These are phyloP conservation scores for Hipposideros larvatus DNA, from an alignment of 2,797 vertebrate genomes.

Conservation along the genomic window DNA sequence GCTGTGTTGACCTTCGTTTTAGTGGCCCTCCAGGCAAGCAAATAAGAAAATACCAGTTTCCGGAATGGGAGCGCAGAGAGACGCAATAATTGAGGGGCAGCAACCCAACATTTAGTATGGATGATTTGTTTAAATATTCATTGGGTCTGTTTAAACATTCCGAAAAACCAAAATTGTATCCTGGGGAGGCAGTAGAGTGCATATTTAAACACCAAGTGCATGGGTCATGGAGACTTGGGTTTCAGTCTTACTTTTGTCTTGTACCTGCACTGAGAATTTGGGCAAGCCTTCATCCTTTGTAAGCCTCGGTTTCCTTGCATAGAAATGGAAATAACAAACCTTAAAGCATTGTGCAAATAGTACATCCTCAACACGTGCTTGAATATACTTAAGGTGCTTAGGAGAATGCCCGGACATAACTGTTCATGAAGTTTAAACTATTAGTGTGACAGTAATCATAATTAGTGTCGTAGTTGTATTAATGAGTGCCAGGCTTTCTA, in stretches of 20 bases:
- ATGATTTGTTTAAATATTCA: conserved; percentile 63
- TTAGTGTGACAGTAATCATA: not conserved
- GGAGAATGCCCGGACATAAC: not conserved
- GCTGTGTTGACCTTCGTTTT: conserved; percentile 87
- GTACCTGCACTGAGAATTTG: not conserved
- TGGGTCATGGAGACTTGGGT: not conserved
- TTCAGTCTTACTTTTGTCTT: not conserved
- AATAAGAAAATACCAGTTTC: conserved; percentile 86
- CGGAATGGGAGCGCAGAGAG: conserved; percentile 81
- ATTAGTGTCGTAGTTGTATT: accelerated
- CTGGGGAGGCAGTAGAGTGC: not conserved
- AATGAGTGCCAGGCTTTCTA: not conserved
- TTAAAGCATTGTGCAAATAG: not conserved
- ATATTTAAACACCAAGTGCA: not conserved
- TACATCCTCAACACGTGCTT: too few species aligned
- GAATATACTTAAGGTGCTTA: not conserved
- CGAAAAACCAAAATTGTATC: conserved; percentile 22
- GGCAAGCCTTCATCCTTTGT: not conserved
- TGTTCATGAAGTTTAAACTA: not conserved
- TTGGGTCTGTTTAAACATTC: conserved; percentile 62
- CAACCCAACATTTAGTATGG: conserved; percentile 39
- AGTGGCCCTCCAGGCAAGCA: conserved; percentile 87
- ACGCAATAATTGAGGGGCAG: conserved; percentile 77
- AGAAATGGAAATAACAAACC: not conserved
- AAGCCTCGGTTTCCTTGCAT: conserved; percentile 3